Evolutionary conservation across 2,888 invertebrate genomes (phyloP).

Genomic region (Crematogaster levior): DNA sequence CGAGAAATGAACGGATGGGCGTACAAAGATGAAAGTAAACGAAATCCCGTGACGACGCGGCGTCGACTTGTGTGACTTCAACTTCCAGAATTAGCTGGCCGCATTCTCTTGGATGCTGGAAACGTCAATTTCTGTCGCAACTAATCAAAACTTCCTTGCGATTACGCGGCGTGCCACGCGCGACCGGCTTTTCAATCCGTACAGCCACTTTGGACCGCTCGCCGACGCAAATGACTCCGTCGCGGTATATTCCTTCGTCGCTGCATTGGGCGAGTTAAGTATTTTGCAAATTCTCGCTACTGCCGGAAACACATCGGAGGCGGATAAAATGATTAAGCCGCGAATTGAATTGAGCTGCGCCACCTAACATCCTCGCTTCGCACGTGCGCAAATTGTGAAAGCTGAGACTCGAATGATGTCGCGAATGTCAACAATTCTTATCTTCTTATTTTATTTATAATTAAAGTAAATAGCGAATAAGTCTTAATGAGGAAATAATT

Average conservation of each 20-base stretch:
- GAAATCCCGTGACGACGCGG: slow-evolving; percentile 68
- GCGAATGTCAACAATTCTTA: slow-evolving; percentile 14
- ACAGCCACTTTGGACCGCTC: slow-evolving; percentile 25
- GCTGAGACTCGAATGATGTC: slow-evolving; percentile 33
- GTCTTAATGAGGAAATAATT: background rate
- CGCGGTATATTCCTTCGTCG: slow-evolving; percentile 6
- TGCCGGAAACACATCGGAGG: slow-evolving; percentile 25
- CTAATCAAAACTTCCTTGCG: slow-evolving; percentile 80
- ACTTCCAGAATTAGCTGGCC: slow-evolving; percentile 75
- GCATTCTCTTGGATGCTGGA: slow-evolving; percentile 56
- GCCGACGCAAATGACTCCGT: slow-evolving; percentile 17
- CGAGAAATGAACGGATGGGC: slow-evolving; percentile 2
- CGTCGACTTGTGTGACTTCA: slow-evolving; percentile 62
- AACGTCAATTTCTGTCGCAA: slow-evolving; percentile 78
- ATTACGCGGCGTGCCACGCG: slow-evolving; percentile 61
- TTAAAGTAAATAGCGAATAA: background rate
- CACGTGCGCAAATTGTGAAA: slow-evolving; percentile 35
- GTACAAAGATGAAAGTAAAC: slow-evolving; percentile 70
- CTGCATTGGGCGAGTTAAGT: slow-evolving; percentile 19
- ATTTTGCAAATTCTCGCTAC: slow-evolving; percentile 36
- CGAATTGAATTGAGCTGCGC: slow-evolving; percentile 38
- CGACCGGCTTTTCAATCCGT: slow-evolving; percentile 59
- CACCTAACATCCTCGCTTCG: slow-evolving; percentile 6
- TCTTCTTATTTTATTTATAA: background rate
- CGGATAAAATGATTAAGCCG: slow-evolving; percentile 50